These are phyloP conservation scores for Alces alces DNA, from an alignment of 2,113 vertebrate species.

Conservation along the genomic window DNA sequence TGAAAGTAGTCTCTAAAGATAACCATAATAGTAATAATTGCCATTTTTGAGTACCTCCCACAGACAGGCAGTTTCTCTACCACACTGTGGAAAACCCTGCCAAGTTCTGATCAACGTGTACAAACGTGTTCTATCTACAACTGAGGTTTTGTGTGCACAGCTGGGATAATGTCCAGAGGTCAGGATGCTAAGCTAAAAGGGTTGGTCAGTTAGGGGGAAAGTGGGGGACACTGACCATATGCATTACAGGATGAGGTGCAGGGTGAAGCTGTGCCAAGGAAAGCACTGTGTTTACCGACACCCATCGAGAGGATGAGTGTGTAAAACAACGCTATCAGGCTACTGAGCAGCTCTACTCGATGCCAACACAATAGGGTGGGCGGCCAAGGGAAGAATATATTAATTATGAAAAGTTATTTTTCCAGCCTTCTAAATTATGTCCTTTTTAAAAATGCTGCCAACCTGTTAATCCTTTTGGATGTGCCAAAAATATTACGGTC, in stretches of 20 bases:
- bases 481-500: neutral
- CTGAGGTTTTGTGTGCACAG: neutral
- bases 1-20: neutral
- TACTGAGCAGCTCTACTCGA: neutral
- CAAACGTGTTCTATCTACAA: neutral
- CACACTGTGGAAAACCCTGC: neutral
- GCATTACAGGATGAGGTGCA: fast-evolving
- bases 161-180: neutral
- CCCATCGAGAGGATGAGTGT: neutral
- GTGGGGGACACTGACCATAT: fast-evolving
- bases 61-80: neutral
- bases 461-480: neutral
- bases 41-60: neutral
- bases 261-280: neutral
- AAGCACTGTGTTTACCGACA: neutral
- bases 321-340: neutral
- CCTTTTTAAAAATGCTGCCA: neutral
- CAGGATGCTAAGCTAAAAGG: neutral
- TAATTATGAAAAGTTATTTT: neutral
- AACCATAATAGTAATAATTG: neutral
- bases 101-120: neutral
- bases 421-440: neutral
- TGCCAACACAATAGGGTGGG: neutral
- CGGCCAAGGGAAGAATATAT: neutral
- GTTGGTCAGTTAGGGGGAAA: fast-evolving